Evolutionary conservation across 1,140 invertebrate genomes (phyloP), one percentile per base, ranked within the genome.

Genomic region (Armadillidium nasatum): DNA sequence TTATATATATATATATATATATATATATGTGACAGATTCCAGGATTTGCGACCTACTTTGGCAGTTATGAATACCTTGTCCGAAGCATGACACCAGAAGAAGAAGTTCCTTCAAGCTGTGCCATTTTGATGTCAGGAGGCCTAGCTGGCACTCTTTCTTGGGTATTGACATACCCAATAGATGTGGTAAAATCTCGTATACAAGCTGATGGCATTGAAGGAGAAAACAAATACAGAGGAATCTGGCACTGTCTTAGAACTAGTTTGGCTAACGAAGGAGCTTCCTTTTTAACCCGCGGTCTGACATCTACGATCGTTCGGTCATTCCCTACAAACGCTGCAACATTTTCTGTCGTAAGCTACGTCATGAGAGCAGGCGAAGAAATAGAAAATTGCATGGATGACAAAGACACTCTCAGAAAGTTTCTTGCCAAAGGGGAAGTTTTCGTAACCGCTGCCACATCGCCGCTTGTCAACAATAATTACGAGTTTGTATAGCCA

Each of bases 311-410:
- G 0, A 83, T 93, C 15, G 83, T 95, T 45, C 87, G 95, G 13
- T 93, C 95, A 0, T 96, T 97, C 85, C 93, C 95, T 0, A 92
- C 91, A n/a, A 97, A 97, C 82, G 95, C 94, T 0, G 92, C 92
- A 1, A 95, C 93, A 45, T 96, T 97, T 83, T 88, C 91, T 4
- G 92, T 93, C 4, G 93, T 96, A 15, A 90, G 90, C 6, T 94
- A 92, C 90, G 89, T 88, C 0, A 85, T 91, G 78, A 75, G n/a
- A n/a, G n/a, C n/a, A 23, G 76, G 44, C 21, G 21, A 69, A 13
- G 73, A 75, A 0, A 44, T n/a, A 6, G 33, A 72, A 1, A 68
- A 45, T 10, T 46, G 67, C 6, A 22, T 70, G 19, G 10, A 54
- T 3, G 46, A 21, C 71, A 1, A 33, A 33, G n/a, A 78, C n/a